phyloP scores from a whole-genome alignment of 2,113 vertebrate genomes.

The Hippocampus comes region DNA sequence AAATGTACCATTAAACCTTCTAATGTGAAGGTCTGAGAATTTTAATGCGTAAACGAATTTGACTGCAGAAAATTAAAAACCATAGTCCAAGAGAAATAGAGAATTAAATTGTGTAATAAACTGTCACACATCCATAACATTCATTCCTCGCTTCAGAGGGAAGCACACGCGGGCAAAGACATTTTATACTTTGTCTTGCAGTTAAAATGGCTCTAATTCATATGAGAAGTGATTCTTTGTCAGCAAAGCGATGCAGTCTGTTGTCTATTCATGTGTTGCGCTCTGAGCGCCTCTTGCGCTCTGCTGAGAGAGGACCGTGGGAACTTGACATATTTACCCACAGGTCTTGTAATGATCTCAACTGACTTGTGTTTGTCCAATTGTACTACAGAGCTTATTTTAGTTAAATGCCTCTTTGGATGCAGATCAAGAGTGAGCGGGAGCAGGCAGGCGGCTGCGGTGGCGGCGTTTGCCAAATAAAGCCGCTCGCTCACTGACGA shows the following conservation, averaged over 20 bases:
- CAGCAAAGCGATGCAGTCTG: not conserved
- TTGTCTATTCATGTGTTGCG: slow-evolving; percentile 1
- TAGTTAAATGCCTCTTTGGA: slow-evolving; percentile 71
- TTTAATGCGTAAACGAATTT: slow-evolving; percentile 18
- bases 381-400: slow-evolving; percentile 66
- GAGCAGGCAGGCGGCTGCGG: slow-evolving; percentile 23
- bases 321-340: slow-evolving; percentile 56
- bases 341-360: slow-evolving; percentile 65
- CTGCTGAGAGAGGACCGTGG: slow-evolving; percentile 32
- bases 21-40: slow-evolving; percentile 4
- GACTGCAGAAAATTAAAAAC: slow-evolving; percentile 13
- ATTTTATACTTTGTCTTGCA: slow-evolving; percentile 12
- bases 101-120: slow-evolving; percentile 21
- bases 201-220: slow-evolving; percentile 16
- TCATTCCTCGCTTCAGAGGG: slow-evolving; percentile 21
- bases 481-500: slow-evolving; percentile 69
- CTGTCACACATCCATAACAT: slow-evolving; percentile 15
- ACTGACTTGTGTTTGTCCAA: slow-evolving; percentile 64
- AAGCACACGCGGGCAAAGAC: slow-evolving; percentile 2
- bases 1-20: not conserved
- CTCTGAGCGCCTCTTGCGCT: slow-evolving; percentile 14
- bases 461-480: slow-evolving; percentile 64
- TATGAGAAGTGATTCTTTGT: not conserved
- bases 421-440: slow-evolving; percentile 60
- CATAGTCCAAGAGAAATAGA: not conserved